Percentiles rank a stretch among this genome's conserved stretches.
Evolutionary conservation across 2,888 invertebrate genomes (phyloP).

Genomic region (Cartodere bifasciata): DNA sequence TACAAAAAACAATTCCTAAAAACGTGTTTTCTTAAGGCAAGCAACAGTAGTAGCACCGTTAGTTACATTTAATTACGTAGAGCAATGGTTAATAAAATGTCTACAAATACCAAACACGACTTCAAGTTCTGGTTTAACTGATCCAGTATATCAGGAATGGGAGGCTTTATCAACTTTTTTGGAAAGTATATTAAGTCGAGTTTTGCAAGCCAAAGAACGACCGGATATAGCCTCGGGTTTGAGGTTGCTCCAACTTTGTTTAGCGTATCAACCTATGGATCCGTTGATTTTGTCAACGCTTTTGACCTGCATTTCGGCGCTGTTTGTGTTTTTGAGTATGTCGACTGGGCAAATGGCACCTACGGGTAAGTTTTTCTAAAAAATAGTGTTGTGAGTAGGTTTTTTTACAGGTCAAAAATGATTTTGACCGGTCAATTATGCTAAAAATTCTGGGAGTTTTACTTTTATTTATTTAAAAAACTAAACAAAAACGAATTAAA

Average conservation of each 20-base stretch:
- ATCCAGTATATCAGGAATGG: conserved; percentile 72
- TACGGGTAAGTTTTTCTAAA: conserved; percentile 20
- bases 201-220: conserved; percentile 58
- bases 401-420: too few relatives aligned
- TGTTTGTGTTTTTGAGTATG: conserved; percentile 84
- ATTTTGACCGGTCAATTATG: too few relatives aligned
- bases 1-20: too few relatives aligned
- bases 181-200: conserved; percentile 72
- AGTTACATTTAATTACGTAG: conserved; percentile 71
- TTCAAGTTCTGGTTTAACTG: conserved; percentile 36
- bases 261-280: conserved; percentile 62
- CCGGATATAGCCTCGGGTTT: conserved; percentile 66
- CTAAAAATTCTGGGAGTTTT: too few relatives aligned
- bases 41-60: conserved; percentile 71
- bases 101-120: conserved; percentile 41
- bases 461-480: too few relatives aligned
- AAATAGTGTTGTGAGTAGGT: too few relatives aligned
- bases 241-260: conserved; percentile 63
- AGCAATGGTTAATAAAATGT: conserved; percentile 67
- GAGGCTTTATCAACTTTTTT: conserved; percentile 66
- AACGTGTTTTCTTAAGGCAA: conserved; percentile 46
- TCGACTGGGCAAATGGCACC: conserved; percentile 65
- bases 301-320: conserved; percentile 82
- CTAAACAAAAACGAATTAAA: too few relatives aligned
- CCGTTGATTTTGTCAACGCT: conserved; percentile 71